phyloP scores from a whole-genome alignment of 53 echinoderm and acorn worm species.

The Astropecten irregularis region DNA sequence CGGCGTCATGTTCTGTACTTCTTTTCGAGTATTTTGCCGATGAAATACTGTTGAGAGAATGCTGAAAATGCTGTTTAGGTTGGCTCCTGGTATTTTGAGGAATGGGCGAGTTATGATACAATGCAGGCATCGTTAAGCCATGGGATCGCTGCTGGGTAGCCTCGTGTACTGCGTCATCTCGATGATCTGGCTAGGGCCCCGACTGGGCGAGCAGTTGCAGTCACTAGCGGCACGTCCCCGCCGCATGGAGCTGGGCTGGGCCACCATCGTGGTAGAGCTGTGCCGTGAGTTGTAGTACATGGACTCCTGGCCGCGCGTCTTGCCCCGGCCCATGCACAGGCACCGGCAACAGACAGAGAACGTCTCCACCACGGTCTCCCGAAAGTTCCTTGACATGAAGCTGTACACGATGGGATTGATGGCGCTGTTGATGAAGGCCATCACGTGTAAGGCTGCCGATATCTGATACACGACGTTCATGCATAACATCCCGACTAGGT shows the following conservation, averaged over 20 bases:
- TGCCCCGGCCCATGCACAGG: background rate
- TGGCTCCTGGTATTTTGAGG: no score
- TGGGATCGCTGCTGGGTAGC: constrained; percentile 33
- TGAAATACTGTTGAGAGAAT: no score
- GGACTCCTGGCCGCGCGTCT: background rate
- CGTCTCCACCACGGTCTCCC: constrained; percentile 56
- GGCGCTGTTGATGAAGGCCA: constrained; percentile 64
- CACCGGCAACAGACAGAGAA: constrained; percentile 31
- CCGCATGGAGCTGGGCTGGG: constrained; percentile 11
- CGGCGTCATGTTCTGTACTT: no score
- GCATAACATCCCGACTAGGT: background rate
- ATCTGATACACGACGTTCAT: background rate
- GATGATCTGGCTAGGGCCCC: constrained; percentile 11
- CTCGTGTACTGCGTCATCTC: constrained; percentile 53
- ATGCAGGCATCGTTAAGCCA: background rate
- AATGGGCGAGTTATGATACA: no score
- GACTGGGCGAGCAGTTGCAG: constrained; percentile 40
- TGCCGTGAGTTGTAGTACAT: constrained; percentile 36
- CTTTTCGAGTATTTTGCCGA: no score
- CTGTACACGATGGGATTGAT: constrained; percentile 73
- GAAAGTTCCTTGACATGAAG: constrained; percentile 77
- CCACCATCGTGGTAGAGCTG: constrained; percentile 28
- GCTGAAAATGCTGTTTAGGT: no score
- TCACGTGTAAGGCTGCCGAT: constrained; percentile 33
- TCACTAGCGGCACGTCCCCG: constrained; percentile 27